phyloP scores from a whole-genome alignment of 1,140 invertebrate species.

The Leptinotarsa undecemlineata region DNA sequence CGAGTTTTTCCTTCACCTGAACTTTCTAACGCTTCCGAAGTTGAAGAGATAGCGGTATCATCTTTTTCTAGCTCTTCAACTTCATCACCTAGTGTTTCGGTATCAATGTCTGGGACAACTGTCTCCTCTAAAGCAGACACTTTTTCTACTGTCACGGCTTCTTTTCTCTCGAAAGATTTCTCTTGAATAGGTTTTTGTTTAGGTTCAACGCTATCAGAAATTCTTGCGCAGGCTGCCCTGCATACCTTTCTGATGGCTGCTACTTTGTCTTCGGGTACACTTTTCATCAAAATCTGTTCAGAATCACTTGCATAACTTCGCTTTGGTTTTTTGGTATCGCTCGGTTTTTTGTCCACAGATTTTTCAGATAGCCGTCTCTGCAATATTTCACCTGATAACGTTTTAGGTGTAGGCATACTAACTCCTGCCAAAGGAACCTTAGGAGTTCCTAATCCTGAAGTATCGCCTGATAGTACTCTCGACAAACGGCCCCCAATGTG shows the following conservation, averaged over 20 bases:
- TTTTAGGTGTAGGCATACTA: background rate
- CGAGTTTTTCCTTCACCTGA: too few species aligned
- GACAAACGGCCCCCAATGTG: background rate
- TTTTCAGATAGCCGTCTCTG: background rate
- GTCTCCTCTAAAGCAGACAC: too few species aligned
- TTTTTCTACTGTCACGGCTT: too few species aligned
- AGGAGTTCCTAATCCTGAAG: background rate
- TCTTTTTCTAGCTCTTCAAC: too few species aligned
- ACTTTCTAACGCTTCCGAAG: too few species aligned
- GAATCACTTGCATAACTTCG: background rate
- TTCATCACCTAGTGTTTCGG: too few species aligned
- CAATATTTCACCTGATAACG: conserved; percentile 11
- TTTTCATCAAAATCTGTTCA: background rate
- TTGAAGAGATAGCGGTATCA: too few species aligned
- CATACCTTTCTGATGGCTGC: background rate
- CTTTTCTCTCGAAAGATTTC: too few species aligned
- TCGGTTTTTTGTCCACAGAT: background rate
- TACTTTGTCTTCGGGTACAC: background rate
- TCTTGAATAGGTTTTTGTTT: background rate
- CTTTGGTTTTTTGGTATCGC: background rate
- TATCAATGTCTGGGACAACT: too few species aligned
- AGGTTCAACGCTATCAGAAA: background rate
- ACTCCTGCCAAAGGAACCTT: background rate
- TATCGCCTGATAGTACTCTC: background rate
- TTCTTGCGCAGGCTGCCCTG: background rate